A percentile compares a stretch with the other conserved stretches of the same genome.
Conservation (phyloP, 2,888 invertebrate genomes). For the Coelinius sp. region DNA sequence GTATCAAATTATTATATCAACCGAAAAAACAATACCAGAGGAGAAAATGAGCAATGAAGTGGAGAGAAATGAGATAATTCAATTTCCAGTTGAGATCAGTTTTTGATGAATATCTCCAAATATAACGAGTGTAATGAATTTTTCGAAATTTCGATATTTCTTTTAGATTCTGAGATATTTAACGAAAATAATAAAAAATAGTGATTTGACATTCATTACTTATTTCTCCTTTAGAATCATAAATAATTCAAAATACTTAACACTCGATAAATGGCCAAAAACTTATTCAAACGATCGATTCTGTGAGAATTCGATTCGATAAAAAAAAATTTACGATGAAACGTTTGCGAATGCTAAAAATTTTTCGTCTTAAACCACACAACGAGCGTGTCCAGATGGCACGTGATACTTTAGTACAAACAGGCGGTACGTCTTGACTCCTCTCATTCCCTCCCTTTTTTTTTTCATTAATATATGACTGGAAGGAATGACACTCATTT, state of each 20-base stretch:
- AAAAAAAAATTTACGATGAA: background rate
- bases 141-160: too few relatives aligned
- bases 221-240: too few relatives aligned
- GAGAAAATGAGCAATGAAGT: too few relatives aligned
- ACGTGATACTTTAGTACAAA: constrained; percentile 17
- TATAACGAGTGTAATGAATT: too few relatives aligned
- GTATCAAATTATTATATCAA: constrained; percentile 8
- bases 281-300: background rate
- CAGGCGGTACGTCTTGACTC: constrained; percentile 13
- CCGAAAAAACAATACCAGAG: background rate
- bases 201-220: too few relatives aligned
- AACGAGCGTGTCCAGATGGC: constrained; percentile 22
- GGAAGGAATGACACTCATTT: constrained; percentile 5
- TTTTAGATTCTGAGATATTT: too few relatives aligned
- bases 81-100: too few relatives aligned
- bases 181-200: too few relatives aligned
- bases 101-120: too few relatives aligned
- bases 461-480: constrained; percentile 10
- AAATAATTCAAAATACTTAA: too few relatives aligned
- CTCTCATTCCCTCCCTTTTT: background rate
- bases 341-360: constrained; percentile 16
- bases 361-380: constrained; percentile 20
- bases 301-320: background rate
- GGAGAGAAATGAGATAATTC: too few relatives aligned
- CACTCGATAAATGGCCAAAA: too few relatives aligned